These are phyloP conservation scores for Idaea straminata DNA, from an alignment of 2,888 invertebrate species.

Conservation along the genomic window DNA sequence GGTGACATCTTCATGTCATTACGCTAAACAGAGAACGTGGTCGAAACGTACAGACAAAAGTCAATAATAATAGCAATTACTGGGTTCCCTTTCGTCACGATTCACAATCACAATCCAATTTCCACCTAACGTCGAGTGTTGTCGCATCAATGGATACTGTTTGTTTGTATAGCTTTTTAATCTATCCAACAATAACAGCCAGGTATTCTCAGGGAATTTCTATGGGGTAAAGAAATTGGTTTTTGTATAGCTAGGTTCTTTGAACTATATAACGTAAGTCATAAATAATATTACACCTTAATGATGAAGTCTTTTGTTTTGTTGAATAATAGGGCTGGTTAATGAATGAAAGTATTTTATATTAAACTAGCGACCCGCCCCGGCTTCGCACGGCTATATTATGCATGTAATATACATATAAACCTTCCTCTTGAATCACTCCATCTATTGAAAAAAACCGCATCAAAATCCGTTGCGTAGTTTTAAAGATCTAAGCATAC, in stretches of 20 bases:
- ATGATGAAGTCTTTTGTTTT: background rate
- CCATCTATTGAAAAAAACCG: no score
- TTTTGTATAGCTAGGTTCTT: background rate
- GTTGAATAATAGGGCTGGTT: no score
- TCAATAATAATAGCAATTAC: constrained; percentile 24
- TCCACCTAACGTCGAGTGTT: constrained; percentile 8
- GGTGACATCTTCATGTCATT: no score
- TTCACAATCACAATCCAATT: constrained; percentile 12
- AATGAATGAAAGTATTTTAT: no score
- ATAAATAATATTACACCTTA: background rate
- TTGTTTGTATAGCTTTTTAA: background rate
- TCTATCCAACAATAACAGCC: background rate
- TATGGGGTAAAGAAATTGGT: background rate
- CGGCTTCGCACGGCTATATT: no score
- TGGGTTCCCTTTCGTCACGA: constrained; percentile 14
- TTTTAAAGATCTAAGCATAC: no score
- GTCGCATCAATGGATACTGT: constrained; percentile 1
- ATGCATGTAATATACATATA: no score
- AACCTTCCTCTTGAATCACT: no score
- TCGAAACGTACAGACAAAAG: constrained; percentile 12
- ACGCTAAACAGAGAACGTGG: background rate
- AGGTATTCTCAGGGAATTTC: background rate
- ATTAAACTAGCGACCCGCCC: no score
- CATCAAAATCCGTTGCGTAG: no score
- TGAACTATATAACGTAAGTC: background rate